Evolutionary conservation across 2,888 invertebrate species (phyloP), one percentile per base, ranked within the genome.

Genomic region (Tortrix viridana): DNA sequence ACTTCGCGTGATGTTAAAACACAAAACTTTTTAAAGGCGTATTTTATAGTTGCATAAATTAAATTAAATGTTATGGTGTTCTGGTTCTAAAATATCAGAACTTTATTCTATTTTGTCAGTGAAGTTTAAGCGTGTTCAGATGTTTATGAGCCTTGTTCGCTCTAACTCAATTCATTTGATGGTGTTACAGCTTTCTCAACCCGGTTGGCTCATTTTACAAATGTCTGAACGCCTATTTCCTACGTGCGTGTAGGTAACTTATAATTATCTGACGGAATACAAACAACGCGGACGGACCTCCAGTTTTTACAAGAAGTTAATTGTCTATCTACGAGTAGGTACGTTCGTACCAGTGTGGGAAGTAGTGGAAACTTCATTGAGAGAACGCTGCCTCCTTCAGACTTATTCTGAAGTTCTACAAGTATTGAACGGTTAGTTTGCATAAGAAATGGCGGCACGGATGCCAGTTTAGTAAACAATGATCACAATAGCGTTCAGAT

Each of bases 391-490:
- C 16, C 41, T 5, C 41, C 14, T n/a, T 41, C 14, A 44, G 4
- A 19, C 18, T 44, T 18, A 44, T 44, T 44, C 16, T 0, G 0
- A 5, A 61, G 41, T 60, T 26, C 43, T 49, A 32, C 47, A 62
- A 57, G 52, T 53, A 63, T 63, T 43, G 63, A 53, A 53, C 41
- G 57, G 18, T 57, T 26, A 52, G 38, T 58, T 63, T 58, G 53
- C 57, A 58, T 57, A 58, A 63, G 52, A 63, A 63, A 43, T 43
- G 43, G 41, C 47, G 37, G 47, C 53, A 53, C 63, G 63, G 63
- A 63, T 63, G 63, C 63, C 63, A 52, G 47, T 58, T 60, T 57
- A 48, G 63, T 63, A 63, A 63, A 63, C 63, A 63, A 63, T 63
- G 43, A 48, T 43, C 53, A 63, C 63, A 63, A 63, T 63, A 41